These are phyloP conservation scores for Eudyptes chrysolophus DNA, from an alignment of 2,113 vertebrate species.

Conservation along the genomic window DNA sequence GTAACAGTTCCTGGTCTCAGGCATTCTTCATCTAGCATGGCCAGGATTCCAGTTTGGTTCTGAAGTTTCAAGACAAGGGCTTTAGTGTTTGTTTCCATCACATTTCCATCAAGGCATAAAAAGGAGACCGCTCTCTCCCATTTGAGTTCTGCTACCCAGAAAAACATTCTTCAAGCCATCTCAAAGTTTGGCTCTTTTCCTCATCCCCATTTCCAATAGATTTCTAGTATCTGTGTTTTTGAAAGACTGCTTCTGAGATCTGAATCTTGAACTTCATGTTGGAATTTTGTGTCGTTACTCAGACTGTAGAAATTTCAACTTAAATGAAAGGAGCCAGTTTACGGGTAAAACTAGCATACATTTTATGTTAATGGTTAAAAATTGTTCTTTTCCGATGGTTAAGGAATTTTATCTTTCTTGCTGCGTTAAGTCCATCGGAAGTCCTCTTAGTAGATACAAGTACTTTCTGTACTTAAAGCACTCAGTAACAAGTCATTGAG, in stretches of 20 bases:
- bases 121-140: not conserved
- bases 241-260: not conserved
- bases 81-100: not conserved
- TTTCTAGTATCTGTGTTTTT: not conserved
- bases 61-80: constrained; percentile 24
- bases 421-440: not conserved
- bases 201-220: not conserved
- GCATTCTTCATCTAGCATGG: constrained; percentile 98
- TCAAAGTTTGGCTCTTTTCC: not conserved
- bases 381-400: not conserved
- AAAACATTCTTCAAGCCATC: not conserved
- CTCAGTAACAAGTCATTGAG: not conserved
- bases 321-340: not conserved
- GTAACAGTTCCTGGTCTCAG: constrained; percentile 93
- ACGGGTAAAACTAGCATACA: not conserved
- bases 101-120: not conserved
- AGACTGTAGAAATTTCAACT: not conserved
- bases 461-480: not conserved
- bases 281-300: not conserved
- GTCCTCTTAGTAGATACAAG: not conserved
- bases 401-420: not conserved
- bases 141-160: not conserved
- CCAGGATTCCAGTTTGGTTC: constrained; percentile 93
- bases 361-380: not conserved
- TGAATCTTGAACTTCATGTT: not conserved